Conservation (phyloP, 1,140 invertebrate species). For the Hylaeus volcanicus region DNA sequence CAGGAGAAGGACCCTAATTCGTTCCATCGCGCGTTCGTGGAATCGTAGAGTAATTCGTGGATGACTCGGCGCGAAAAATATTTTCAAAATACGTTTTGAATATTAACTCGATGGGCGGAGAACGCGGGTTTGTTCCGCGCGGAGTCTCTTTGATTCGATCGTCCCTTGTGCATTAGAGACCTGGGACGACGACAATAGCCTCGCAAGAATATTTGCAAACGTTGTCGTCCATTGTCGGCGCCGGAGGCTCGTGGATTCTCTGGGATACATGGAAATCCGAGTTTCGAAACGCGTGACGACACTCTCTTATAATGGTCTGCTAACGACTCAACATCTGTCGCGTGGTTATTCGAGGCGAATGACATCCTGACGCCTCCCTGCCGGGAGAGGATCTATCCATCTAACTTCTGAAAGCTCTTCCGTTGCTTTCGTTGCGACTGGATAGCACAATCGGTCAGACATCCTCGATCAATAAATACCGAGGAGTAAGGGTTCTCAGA, state of each 20-base stretch:
- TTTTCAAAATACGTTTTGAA: conserved; percentile 55
- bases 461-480: too few relatives aligned
- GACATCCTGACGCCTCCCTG: conserved; percentile 19
- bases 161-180: conserved; percentile 10
- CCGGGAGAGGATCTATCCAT: conserved; percentile 13
- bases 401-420: conserved; percentile 12
- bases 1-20: not conserved
- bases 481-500: too few relatives aligned
- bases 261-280: conserved; percentile 44
- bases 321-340: conserved; percentile 64
- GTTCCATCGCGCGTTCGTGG: not conserved
- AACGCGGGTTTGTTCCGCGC: conserved; percentile 35
- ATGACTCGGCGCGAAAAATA: conserved; percentile 34
- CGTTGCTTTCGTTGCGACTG: too few relatives aligned
- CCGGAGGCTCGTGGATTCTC: conserved; percentile 28
- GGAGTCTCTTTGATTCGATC: conserved; percentile 25
- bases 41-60: not conserved
- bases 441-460: too few relatives aligned
- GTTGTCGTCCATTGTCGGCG: conserved; percentile 54
- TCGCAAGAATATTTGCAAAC: conserved; percentile 56
- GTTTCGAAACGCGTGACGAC: conserved; percentile 61
- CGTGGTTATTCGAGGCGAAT: conserved; percentile 47
- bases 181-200: conserved; percentile 28
- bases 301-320: conserved; percentile 55
- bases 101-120: conserved; percentile 6